A percentile compares a stretch with the other conserved stretches of the same genome.
Conservation (phyloP, 1,140 invertebrate species). For the Rhynchophorus ferrugineus region DNA sequence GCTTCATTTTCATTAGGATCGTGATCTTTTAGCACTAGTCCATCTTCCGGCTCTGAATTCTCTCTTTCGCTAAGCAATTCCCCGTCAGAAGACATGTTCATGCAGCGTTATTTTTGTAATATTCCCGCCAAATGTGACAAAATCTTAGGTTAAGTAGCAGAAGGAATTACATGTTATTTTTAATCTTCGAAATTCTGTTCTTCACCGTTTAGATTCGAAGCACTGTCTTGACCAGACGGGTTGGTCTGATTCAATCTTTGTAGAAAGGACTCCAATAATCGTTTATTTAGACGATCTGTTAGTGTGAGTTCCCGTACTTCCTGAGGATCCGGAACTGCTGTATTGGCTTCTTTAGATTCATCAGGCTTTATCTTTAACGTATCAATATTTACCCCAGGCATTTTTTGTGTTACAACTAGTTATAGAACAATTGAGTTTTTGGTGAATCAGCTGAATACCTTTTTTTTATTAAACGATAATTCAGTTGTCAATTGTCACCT, state of each 20-base stretch:
- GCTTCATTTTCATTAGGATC: conserved; percentile 16
- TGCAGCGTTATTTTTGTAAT: background rate
- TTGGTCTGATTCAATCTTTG: conserved; percentile 46
- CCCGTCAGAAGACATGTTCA: conserved; percentile 21
- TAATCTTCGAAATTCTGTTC: conserved; percentile 14
- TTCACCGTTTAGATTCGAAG: conserved; percentile 13
- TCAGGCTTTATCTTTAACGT: background rate
- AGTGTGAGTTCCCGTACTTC: conserved; percentile 47
- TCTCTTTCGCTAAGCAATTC: conserved; percentile 6
- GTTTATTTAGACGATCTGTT: conserved; percentile 57
- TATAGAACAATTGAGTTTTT: background rate
- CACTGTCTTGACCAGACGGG: background rate
- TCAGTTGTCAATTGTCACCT: background rate
- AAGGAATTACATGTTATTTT: conserved; percentile 15
- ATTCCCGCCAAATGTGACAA: conserved; percentile 12
- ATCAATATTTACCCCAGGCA: conserved; percentile 17
- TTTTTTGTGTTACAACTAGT: conserved; percentile 5
- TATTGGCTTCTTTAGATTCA: conserved; percentile 3
- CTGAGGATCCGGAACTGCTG: background rate
- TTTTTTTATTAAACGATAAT: background rate
- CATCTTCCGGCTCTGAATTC: conserved; percentile 16
- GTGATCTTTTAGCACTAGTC: conserved; percentile 29
- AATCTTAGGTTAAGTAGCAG: conserved; percentile 24
- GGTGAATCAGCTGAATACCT: background rate
- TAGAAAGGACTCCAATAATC: conserved; percentile 51